These are phyloP conservation scores for Nomada fabriciana DNA, from an alignment of 2,888 invertebrate genomes.

Conservation along the genomic window DNA sequence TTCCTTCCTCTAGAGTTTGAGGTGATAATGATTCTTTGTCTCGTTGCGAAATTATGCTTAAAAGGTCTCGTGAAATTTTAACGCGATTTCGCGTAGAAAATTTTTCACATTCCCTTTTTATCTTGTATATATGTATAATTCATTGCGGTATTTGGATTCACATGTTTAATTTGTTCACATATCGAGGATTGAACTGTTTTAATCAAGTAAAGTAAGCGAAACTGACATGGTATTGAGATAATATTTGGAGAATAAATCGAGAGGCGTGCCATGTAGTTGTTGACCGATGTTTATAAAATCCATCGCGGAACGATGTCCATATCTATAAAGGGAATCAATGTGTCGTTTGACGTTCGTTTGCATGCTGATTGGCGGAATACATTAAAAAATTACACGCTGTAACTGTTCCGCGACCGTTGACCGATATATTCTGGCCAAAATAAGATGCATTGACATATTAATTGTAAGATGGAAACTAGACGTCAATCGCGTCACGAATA, in stretches of 20 bases:
- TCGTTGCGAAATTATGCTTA: slow-evolving; percentile 2
- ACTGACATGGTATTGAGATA: neutral
- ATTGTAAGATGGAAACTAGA: neutral
- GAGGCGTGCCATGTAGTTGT: neutral
- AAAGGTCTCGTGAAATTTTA: neutral
- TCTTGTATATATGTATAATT: neutral
- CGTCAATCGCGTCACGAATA: neutral
- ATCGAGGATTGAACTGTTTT: too few species aligned
- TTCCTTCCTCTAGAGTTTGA: too few species aligned
- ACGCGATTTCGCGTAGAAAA: neutral
- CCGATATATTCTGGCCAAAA: slow-evolving; percentile 23
- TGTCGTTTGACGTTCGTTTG: slow-evolving; percentile 36
- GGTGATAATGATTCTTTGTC: slow-evolving; percentile 19
- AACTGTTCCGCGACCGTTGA: neutral
- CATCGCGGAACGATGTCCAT: slow-evolving; percentile 4
- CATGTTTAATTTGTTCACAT: too few species aligned
- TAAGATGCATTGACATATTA: neutral
- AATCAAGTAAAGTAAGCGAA: neutral
- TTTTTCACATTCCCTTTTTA: neutral
- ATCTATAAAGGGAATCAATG: slow-evolving; percentile 7
- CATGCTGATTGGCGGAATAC: slow-evolving; percentile 46
- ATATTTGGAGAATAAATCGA: neutral
- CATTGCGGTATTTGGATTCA: too few species aligned
- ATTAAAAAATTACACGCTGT: slow-evolving; percentile 49
- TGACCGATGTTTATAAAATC: slow-evolving; percentile 17